Evolutionary conservation across 2,888 invertebrate genomes (phyloP).

Genomic region (Dermolepida albohirtum): DNA sequence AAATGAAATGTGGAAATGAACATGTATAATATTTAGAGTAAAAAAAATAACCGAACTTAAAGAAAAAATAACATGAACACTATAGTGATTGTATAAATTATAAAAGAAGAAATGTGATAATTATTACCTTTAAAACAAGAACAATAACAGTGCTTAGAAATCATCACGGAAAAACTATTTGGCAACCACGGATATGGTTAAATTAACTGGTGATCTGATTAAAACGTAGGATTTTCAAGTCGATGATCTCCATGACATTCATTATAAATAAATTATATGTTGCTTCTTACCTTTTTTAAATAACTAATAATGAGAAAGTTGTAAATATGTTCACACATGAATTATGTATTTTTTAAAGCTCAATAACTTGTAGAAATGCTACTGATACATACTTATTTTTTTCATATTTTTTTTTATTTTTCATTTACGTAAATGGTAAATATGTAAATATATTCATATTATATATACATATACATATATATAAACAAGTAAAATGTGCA

Average conservation of each 20-base stretch:
- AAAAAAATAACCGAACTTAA: not conserved
- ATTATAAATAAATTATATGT: constrained; percentile 40
- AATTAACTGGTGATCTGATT: constrained; percentile 45
- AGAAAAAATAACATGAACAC: constrained; percentile 2
- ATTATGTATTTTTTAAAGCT: constrained; percentile 27
- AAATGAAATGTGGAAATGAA: not conserved
- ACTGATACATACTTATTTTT: constrained; percentile 30
- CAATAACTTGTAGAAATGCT: constrained; percentile 39
- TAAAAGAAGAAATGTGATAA: constrained; percentile 49
- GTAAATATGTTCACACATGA: constrained; percentile 7
- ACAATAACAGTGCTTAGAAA: constrained; percentile 38
- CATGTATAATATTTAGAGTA: not conserved
- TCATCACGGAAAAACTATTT: too few relatives aligned
- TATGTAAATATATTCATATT: constrained; percentile 50
- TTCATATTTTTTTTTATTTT: constrained; percentile 37
- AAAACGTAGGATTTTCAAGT: constrained; percentile 41
- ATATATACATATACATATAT: constrained; percentile 49
- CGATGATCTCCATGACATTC: constrained; percentile 62
- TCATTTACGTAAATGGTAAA: constrained; percentile 17
- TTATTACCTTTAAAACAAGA: constrained; percentile 44
- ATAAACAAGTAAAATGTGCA: constrained; percentile 48
- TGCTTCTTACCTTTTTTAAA: constrained; percentile 40
- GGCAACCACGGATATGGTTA: not conserved
- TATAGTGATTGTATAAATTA: constrained; percentile 36
- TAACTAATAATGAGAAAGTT: not conserved